Conservation (phyloP, 2,888 invertebrate genomes). For the Unio delphinus region DNA sequence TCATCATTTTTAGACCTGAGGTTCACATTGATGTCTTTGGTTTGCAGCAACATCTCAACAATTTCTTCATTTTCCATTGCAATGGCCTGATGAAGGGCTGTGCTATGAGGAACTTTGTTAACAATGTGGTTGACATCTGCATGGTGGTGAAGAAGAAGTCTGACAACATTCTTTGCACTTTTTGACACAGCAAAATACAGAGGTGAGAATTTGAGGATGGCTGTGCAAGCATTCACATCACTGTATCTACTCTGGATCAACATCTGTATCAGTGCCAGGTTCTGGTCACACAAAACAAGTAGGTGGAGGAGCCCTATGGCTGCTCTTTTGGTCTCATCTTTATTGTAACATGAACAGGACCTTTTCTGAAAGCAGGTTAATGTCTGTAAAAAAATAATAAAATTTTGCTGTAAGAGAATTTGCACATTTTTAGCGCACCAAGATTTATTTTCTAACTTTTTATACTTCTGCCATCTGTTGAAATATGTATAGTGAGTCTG, state of each 20-base stretch:
- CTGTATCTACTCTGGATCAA: constrained; percentile 17
- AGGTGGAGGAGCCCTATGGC: too few species aligned
- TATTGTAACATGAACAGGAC: too few species aligned
- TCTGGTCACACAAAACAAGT: too few species aligned
- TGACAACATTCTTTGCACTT: constrained; percentile 30
- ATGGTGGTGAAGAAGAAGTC: constrained; percentile 33
- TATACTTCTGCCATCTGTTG: too few species aligned
- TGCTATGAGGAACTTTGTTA: constrained; percentile 13
- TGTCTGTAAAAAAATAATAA: too few species aligned
- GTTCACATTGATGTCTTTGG: constrained; percentile 36
- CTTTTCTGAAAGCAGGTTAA: too few species aligned
- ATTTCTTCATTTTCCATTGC: constrained; percentile 34
- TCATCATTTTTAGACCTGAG: constrained; percentile 30
- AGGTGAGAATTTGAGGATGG: constrained; percentile 28
- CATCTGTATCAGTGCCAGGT: constrained; percentile 10
- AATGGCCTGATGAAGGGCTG: constrained; percentile 45
- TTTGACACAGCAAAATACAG: constrained; percentile 40
- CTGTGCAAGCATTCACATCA: constrained; percentile 32
- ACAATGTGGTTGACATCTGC: constrained; percentile 41
- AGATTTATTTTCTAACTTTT: too few species aligned
- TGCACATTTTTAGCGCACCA: too few species aligned
- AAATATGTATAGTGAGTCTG: too few species aligned
- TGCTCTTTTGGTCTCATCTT: too few species aligned
- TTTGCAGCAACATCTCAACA: constrained; percentile 32
- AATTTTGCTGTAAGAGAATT: too few species aligned